phyloP scores from a whole-genome alignment of 2,113 vertebrate genomes.

The Sceloporus undulatus region DNA sequence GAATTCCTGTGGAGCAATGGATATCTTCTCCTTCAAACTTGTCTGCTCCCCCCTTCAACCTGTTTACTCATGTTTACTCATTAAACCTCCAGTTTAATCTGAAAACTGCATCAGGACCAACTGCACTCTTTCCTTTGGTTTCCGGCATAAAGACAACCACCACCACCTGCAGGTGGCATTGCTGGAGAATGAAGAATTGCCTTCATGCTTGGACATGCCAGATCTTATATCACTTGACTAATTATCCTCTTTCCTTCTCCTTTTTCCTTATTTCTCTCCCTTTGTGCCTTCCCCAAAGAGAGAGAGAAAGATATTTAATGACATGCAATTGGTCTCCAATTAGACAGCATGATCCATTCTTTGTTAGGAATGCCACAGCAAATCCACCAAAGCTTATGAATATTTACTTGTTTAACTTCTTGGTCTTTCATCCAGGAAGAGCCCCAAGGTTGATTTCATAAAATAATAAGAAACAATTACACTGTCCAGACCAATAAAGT shows the following conservation, averaged over 20 bases:
- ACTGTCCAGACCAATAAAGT: not conserved
- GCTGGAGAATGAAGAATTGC: slow-evolving; percentile 15
- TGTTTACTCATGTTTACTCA: not conserved
- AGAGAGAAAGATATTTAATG: not conserved
- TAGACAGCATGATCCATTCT: not conserved
- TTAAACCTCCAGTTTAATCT: not conserved
- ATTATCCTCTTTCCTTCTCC: not conserved
- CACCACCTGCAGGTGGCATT: slow-evolving; percentile 27
- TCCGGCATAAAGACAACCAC: not conserved
- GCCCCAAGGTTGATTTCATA: not conserved
- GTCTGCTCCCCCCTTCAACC: not conserved
- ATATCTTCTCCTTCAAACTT: not conserved
- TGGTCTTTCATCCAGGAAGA: not conserved
- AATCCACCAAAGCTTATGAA: not conserved
- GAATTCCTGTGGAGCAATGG: not conserved
- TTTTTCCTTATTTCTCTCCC: not conserved
- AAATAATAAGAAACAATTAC: not conserved
- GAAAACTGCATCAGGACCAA: not conserved
- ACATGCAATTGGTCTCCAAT: not conserved
- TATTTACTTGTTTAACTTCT: not conserved
- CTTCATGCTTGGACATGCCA: slow-evolving; percentile 1
- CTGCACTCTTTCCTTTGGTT: not conserved
- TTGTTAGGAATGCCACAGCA: not conserved
- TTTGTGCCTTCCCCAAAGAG: too few species aligned
- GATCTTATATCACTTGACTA: not conserved